Evolutionary conservation across 2,888 invertebrate genomes (phyloP).

Genomic region (Lasioglossum leucozonium): DNA sequence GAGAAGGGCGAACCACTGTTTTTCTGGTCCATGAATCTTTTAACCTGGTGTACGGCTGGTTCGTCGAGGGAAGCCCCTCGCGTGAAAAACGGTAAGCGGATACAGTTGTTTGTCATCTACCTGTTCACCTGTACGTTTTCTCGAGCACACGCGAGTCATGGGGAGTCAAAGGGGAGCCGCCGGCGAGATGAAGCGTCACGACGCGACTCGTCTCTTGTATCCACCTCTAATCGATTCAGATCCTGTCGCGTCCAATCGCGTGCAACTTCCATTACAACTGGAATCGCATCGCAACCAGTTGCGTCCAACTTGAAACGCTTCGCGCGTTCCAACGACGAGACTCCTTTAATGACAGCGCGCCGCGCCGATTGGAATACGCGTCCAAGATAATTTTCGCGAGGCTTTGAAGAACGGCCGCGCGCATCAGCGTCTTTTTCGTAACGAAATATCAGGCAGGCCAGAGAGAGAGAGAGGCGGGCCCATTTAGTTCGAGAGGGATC

Average conservation of each 20-base stretch:
- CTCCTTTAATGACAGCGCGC: background rate
- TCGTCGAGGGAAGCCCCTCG: slow-evolving; percentile 59
- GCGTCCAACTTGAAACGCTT: background rate
- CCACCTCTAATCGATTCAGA: background rate
- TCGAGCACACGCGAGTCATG: slow-evolving; percentile 60
- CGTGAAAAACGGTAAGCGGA: slow-evolving; percentile 75
- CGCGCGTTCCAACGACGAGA: no score
- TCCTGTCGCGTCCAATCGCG: background rate
- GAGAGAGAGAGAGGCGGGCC: background rate
- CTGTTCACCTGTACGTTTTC: slow-evolving; percentile 76
- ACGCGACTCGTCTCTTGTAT: background rate
- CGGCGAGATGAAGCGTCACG: no score
- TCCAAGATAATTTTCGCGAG: background rate
- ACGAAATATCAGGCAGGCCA: background rate
- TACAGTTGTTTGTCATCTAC: slow-evolving; percentile 80
- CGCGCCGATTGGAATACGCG: background rate
- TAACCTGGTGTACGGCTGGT: slow-evolving; percentile 68
- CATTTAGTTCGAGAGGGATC: background rate
- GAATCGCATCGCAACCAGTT: background rate
- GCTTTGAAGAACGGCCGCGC: background rate
- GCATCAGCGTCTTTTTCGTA: background rate
- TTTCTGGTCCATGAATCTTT: slow-evolving; percentile 79
- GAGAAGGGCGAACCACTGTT: slow-evolving; percentile 57
- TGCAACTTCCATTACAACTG: no score
- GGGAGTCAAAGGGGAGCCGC: slow-evolving; percentile 36